Percentiles rank a stretch among this genome's conserved stretches.
phyloP scores from a whole-genome alignment of 2,888 invertebrate genomes.

The Brachyptera putata region DNA sequence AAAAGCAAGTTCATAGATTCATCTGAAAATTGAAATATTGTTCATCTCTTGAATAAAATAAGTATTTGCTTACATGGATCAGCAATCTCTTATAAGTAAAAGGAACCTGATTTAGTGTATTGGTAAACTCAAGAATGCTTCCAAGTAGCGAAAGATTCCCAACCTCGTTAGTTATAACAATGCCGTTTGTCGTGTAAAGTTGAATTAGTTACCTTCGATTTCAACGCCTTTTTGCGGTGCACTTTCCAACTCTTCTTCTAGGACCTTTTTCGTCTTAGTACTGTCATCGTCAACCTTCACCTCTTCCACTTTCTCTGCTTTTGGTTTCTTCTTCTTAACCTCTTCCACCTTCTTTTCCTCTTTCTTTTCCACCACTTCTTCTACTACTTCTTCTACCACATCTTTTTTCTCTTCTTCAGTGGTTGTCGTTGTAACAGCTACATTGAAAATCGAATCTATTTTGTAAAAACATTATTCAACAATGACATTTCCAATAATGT shows the following conservation, averaged over 20 bases:
- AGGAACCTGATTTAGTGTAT: too few relatives aligned
- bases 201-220: constrained; percentile 22
- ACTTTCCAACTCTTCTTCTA: constrained; percentile 38
- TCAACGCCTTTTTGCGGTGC: constrained; percentile 32
- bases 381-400: constrained; percentile 7
- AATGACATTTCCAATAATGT: too few relatives aligned
- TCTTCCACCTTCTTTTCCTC: constrained; percentile 39
- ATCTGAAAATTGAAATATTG: too few relatives aligned
- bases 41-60: too few relatives aligned
- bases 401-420: neutral
- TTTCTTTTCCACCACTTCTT: constrained; percentile 41
- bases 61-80: too few relatives aligned
- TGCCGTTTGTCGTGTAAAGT: too few relatives aligned
- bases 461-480: neutral
- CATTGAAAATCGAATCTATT: constrained; percentile 2
- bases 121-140: neutral
- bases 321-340: constrained; percentile 28
- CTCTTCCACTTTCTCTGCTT: constrained; percentile 24
- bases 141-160: neutral
- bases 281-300: neutral
- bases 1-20: too few relatives aligned
- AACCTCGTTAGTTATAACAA: neutral
- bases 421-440: constrained; percentile 14
- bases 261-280: constrained; percentile 28
- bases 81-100: too few relatives aligned